phyloP scores from a whole-genome alignment of 2,888 invertebrate species.

The Aphidius colemani region DNA sequence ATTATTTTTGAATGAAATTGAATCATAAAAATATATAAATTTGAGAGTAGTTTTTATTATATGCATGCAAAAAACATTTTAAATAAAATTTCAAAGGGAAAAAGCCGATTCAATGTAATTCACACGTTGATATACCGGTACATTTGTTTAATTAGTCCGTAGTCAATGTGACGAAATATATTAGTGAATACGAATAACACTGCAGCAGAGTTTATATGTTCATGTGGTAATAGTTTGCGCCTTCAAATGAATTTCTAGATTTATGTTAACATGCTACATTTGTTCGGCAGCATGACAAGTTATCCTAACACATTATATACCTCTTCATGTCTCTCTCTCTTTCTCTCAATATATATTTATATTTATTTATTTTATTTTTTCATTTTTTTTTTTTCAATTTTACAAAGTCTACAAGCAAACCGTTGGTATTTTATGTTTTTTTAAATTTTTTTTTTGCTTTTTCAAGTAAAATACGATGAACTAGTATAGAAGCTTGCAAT shows the following conservation, averaged over 20 bases:
- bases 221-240: conserved; percentile 53
- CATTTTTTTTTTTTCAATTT: no score
- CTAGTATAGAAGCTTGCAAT: background rate
- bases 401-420: no score
- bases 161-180: conserved; percentile 32
- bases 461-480: no score
- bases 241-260: conserved; percentile 59
- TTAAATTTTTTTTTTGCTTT: no score
- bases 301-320: no score
- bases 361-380: no score
- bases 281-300: conserved; percentile 40
- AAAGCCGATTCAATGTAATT: conserved; percentile 38
- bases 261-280: conserved; percentile 60
- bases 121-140: conserved; percentile 45
- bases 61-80: conserved; percentile 24
- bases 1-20: background rate
- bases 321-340: no score
- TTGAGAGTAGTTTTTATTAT: background rate
- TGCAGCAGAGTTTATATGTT: conserved; percentile 15
- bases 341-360: no score
- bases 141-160: conserved; percentile 57
- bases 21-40: background rate
- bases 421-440: no score
- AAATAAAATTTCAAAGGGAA: conserved; percentile 51
- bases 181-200: conserved; percentile 11